These are phyloP conservation scores for Callopanchax toddi DNA, from an alignment of 2,113 vertebrate genomes.

Conservation along the genomic window DNA sequence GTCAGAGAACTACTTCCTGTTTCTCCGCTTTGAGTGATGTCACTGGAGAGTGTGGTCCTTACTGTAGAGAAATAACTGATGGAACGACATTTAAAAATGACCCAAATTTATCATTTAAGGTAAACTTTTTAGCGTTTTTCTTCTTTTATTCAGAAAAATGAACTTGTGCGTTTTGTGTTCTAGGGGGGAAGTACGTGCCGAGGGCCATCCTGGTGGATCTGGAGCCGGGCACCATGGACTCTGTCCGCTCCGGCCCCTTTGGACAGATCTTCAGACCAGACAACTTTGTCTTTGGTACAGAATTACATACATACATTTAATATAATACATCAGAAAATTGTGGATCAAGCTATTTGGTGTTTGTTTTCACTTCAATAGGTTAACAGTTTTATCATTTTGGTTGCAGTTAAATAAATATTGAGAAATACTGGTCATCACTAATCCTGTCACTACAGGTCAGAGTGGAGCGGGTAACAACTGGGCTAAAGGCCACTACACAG, in stretches of 20 bases:
- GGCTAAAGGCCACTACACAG: conserved; percentile 93
- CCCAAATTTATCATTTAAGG: too few relatives aligned
- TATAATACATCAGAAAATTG: neutral
- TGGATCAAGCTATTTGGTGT: too few relatives aligned
- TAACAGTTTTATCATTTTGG: too few relatives aligned
- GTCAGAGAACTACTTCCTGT: too few relatives aligned
- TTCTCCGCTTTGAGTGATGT: too few relatives aligned
- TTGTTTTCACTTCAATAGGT: too few relatives aligned
- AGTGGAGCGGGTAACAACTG: conserved; percentile 95
- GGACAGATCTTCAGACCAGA: conserved; percentile 80
- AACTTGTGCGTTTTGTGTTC: conserved; percentile 11
- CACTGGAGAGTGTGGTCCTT: too few relatives aligned
- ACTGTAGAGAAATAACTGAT: too few relatives aligned
- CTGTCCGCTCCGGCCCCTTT: conserved; percentile 77
- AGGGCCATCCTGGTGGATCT: conserved; percentile 79
- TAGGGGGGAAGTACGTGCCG: conserved; percentile 79
- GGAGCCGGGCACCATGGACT: conserved; percentile 82
- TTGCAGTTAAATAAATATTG: too few relatives aligned
- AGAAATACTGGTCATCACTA: neutral
- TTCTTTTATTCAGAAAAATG: neutral
- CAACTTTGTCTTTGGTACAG: conserved; percentile 79
- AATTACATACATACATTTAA: neutral
- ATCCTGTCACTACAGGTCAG: conserved; percentile 81
- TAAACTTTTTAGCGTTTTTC: too few relatives aligned
- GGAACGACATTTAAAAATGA: too few relatives aligned